A percentile compares a stretch with the other conserved stretches of the same genome.
These are phyloP conservation scores for Lycocerus yunnanus DNA, from an alignment of 2,888 invertebrate species.

Conservation along the genomic window DNA sequence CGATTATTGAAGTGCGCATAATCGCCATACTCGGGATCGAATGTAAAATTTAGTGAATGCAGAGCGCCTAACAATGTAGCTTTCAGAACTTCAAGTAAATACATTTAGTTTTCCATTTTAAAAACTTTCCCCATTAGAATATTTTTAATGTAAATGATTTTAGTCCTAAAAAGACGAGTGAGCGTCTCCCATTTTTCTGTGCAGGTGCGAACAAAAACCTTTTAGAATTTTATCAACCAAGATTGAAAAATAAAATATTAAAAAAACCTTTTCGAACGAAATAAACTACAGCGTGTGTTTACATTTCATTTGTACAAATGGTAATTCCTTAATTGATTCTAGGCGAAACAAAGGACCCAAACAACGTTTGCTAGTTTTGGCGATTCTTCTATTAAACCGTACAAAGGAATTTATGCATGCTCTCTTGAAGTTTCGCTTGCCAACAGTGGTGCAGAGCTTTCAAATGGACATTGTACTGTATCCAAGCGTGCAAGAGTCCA, in stretches of 20 bases:
- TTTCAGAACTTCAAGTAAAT: constrained; percentile 22
- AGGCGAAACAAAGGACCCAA: neutral
- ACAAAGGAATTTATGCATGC: neutral
- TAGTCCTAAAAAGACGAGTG: constrained; percentile 27
- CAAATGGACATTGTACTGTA: too few relatives aligned
- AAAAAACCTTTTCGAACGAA: neutral
- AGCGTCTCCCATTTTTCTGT: constrained; percentile 12
- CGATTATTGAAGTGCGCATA: constrained; percentile 18
- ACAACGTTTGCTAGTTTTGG: neutral
- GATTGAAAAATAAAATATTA: neutral
- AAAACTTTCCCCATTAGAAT: constrained; percentile 30
- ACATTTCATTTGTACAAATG: neutral
- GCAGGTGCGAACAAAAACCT: neutral
- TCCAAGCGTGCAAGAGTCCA: neutral
- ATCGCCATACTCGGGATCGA: constrained; percentile 5
- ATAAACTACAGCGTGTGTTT: neutral
- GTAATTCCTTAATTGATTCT: neutral
- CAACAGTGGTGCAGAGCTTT: too few relatives aligned
- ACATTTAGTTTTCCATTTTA: constrained; percentile 29
- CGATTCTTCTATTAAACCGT: neutral
- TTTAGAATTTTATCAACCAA: neutral
- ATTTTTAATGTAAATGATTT: constrained; percentile 33
- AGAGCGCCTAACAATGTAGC: constrained; percentile 24
- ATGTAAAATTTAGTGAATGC: constrained; percentile 22
- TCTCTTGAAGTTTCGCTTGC: neutral